Evolutionary conservation across 2,888 invertebrate genomes (phyloP), one percentile per base, ranked within the genome.

Genomic region (Cataglyphis cursor): DNA sequence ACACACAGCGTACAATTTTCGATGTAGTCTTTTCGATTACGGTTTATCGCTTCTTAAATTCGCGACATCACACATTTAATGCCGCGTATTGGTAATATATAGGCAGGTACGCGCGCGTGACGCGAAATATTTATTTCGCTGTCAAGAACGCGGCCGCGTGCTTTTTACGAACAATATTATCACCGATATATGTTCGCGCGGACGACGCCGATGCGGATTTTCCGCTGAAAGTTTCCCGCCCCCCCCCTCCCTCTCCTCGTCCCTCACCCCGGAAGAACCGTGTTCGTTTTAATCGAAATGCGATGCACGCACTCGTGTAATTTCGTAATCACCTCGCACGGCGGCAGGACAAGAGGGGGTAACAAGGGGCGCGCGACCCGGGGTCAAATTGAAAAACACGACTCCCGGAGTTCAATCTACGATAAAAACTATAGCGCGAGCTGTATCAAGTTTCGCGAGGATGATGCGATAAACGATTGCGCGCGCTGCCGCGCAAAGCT

Each of bases 391-490:
- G 76, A 83, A 78, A 78, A 83, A 85, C 83, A 78, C 76, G 38
- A 72, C 66, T 78, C 57, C 18, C 41, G 21, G 65, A 64, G 59
- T 72, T 82, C 72, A 73, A 82, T 82, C 66, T 70, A 64, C 48
- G 21, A 28, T 72, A 48, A 61, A 78, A 72, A 83, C 31, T 48
- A 51, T 41, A 59, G 28, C 65, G 44, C 4, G 35, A 18, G 64
- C 74, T n/a, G 21, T 38, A 64, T 76, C 81, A 78, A 78, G 70
- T 83, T 82, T 78, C 61, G 74, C 70, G 41, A 81, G 78, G 24
- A 85, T 66, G 72, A 73, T 81, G 73, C 83, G 83, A 84, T 85
- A 84, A 84, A 84, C 81, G 81, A 84, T 84, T 65, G 51, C 76
- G 61, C 72, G 54, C 38, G 54, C 51, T 68, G 44, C 59, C 76